These are phyloP conservation scores for Ophioninae sp. DNA, from an alignment of 2,888 invertebrate genomes.

Conservation along the genomic window DNA sequence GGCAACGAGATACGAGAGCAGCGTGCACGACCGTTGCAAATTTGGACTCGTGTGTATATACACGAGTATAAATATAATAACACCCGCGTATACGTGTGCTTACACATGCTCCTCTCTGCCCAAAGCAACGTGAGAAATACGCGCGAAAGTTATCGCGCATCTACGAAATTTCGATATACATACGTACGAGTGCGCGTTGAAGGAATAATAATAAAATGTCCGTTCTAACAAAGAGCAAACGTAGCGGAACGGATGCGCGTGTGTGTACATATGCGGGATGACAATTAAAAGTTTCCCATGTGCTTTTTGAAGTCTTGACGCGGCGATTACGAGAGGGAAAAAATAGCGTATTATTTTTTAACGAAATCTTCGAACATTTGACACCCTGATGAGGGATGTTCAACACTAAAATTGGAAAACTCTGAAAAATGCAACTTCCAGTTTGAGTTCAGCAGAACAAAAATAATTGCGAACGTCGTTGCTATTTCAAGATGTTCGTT, in stretches of 20 bases:
- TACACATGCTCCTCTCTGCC: neutral
- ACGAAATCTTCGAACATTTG: no score
- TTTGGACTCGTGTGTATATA: slow-evolving; percentile 7
- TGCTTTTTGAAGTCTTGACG: neutral
- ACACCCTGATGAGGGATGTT: no score
- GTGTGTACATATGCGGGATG: neutral
- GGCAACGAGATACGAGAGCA: slow-evolving; percentile 52
- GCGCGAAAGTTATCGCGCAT: neutral
- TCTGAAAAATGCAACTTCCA: no score
- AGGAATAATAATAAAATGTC: neutral
- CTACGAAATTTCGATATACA: slow-evolving; percentile 16
- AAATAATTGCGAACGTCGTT: no score
- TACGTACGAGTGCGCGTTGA: neutral
- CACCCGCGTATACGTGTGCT: neutral
- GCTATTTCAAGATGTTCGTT: no score
- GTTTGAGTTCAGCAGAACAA: no score
- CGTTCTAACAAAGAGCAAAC: neutral
- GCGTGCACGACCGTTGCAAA: slow-evolving; percentile 27
- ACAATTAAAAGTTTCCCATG: neutral
- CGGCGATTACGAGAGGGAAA: neutral
- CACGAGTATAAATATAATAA: slow-evolving; percentile 8
- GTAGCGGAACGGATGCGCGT: slow-evolving; percentile 5
- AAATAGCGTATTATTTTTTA: no score
- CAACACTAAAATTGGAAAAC: no score
- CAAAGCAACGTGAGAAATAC: neutral